Evolutionary conservation across 2,113 vertebrate species (phyloP).

Genomic region (Lophura nycthemera): DNA sequence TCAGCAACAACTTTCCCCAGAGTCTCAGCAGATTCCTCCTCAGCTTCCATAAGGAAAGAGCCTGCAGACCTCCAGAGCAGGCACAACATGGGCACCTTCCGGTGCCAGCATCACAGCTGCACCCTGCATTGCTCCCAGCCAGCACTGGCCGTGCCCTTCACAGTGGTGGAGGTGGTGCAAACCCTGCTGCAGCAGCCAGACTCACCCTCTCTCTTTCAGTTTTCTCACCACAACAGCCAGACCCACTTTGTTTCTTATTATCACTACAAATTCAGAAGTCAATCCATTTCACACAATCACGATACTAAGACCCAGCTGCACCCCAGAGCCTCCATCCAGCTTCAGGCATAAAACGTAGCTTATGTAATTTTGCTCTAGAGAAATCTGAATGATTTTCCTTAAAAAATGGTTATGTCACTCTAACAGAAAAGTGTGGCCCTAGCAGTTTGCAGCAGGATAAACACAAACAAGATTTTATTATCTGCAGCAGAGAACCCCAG

Average conservation of each 20-base stretch:
- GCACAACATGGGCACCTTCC: background rate
- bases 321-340: rapidly evolving
- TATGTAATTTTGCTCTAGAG: slow-evolving; percentile 21
- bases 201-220: background rate
- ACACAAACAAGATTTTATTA: rapidly evolving
- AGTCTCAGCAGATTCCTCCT: background rate
- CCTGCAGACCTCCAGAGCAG: background rate
- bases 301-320: background rate
- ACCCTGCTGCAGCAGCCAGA: rapidly evolving
- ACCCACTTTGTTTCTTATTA: background rate
- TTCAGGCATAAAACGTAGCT: background rate
- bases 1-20: too few relatives aligned
- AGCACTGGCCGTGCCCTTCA: rapidly evolving
- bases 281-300: background rate
- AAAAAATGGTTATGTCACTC: background rate
- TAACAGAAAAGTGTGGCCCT: background rate
- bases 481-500: background rate
- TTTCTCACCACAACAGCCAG: background rate
- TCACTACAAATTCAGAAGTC: background rate
- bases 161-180: background rate
- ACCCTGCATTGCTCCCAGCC: background rate
- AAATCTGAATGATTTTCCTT: slow-evolving; percentile 43
- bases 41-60: background rate
- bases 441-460: background rate
- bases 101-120: background rate